A percentile compares a stretch with the other conserved stretches of the same genome.
These are phyloP conservation scores for Nannospalax galili DNA, from an alignment of 2,113 vertebrate species.

Conservation along the genomic window DNA sequence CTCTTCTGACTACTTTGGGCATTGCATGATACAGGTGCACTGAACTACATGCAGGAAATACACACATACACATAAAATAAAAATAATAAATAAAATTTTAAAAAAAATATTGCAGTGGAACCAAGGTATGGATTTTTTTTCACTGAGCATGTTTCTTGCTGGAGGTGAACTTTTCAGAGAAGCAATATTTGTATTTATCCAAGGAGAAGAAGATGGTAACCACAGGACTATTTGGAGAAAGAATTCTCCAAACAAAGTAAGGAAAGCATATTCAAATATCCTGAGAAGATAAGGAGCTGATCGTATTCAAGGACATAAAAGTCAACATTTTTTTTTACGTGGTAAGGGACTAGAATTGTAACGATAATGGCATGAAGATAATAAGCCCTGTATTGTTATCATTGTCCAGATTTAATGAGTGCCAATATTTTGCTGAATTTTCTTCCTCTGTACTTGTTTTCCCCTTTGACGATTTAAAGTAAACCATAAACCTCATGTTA, in stretches of 20 bases:
- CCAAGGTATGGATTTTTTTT: background rate
- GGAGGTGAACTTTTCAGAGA: background rate
- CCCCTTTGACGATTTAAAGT: background rate
- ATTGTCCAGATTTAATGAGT: background rate
- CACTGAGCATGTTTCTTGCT: background rate
- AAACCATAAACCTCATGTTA: background rate
- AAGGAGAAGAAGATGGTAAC: background rate
- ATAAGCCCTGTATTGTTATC: too few species aligned
- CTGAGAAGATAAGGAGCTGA: background rate
- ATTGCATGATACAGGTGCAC: too few species aligned
- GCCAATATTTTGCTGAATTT: conserved; percentile 16
- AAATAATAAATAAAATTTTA: too few species aligned
- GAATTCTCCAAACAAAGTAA: background rate
- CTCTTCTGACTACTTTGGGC: too few species aligned
- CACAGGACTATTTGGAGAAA: background rate
- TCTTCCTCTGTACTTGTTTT: background rate
- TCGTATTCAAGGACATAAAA: background rate
- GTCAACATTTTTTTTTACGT: background rate
- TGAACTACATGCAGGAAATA: too few species aligned
- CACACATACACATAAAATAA: too few species aligned
- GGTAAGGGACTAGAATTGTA: background rate
- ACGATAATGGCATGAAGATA: background rate
- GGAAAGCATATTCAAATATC: background rate
- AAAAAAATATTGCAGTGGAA: background rate
- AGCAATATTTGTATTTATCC: background rate